These are phyloP conservation scores for Andrena dorsata DNA, from an alignment of 2,888 invertebrate genomes.

Conservation along the genomic window DNA sequence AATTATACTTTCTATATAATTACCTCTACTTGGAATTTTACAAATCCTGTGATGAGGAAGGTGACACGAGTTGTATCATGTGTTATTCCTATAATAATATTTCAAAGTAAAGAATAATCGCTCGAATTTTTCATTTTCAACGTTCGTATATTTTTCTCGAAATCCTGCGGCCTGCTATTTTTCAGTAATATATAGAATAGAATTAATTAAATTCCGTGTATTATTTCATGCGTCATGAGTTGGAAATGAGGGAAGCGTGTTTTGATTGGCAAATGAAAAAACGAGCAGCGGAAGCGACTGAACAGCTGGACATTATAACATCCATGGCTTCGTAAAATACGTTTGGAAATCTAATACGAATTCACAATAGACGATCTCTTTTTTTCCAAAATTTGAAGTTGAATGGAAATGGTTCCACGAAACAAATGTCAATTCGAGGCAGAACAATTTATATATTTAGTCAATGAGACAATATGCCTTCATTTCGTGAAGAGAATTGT, in stretches of 20 bases:
- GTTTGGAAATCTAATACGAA: not conserved
- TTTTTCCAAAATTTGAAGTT: too few species aligned
- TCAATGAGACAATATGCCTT: too few species aligned
- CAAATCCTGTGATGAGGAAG: too few species aligned
- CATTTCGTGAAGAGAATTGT: not conserved
- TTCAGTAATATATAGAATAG: not conserved
- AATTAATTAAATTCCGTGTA: slow-evolving; percentile 18
- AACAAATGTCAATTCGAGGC: not conserved
- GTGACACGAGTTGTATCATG: too few species aligned
- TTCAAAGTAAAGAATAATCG: not conserved
- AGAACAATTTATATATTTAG: too few species aligned
- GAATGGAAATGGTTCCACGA: not conserved
- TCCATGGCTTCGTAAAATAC: not conserved
- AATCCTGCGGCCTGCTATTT: not conserved
- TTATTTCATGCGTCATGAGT: not conserved
- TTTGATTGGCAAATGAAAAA: slow-evolving; percentile 19
- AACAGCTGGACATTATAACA: not conserved
- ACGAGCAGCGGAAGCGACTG: not conserved
- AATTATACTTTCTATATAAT: too few species aligned
- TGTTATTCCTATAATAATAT: not conserved
- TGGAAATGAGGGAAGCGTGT: not conserved
- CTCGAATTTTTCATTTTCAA: not conserved
- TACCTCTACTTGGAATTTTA: too few species aligned
- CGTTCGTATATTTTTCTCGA: not conserved
- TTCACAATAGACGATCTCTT: too few species aligned